Evolutionary conservation across 1,140 invertebrate genomes (phyloP), one percentile per base, ranked within the genome.

Genomic region (Saccostrea cuccullata): DNA sequence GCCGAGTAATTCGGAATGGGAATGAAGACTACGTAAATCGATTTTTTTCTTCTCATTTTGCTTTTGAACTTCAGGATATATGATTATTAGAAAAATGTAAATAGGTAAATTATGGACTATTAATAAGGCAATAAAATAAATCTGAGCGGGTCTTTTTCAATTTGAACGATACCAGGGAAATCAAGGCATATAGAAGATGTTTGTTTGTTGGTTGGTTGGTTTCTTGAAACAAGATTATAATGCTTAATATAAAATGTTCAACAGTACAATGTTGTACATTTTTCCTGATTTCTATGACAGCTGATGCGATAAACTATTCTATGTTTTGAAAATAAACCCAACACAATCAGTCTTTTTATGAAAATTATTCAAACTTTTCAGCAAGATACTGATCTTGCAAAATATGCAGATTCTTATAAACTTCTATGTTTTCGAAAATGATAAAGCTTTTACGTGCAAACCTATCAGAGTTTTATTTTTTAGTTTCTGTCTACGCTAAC

Each of bases 11-110:
- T 77, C 70, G 70, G 26, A 77, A 77, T 15, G 70, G 70, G 30
- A 77, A 77, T 77, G 30, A 73, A 36, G 13, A 6, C 67, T 23
- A 8, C 67, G 67, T 60, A 8, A 30, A 77, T 77, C 70, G 70
- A 77, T 77, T 77, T 36, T n/a, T 26, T 77, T 30, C 30, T 36
- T 30, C 30, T 36, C 30, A 36, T 77, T 77, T 30, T 13, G 23
- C 70, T 77, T 77, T 77, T 40, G 26, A 77, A 77, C 23, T 30
- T 77, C 30, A 77, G 70, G 70, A 77, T 30, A 47, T 47, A 77
- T 36, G 30, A 77, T 77, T 77, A 77, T 36, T 26, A 36, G 26
- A 23, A 77, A 47, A 11, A 30, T 77, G 70, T 36, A 77, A 67
- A 77, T 30, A 77, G 26, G 30, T 77, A 77, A 30, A 77, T 30